A percentile compares a stretch with the other conserved stretches of the same genome.
Evolutionary conservation across 2,113 vertebrate species (phyloP).

Genomic region (Corythornis madagascariensis): DNA sequence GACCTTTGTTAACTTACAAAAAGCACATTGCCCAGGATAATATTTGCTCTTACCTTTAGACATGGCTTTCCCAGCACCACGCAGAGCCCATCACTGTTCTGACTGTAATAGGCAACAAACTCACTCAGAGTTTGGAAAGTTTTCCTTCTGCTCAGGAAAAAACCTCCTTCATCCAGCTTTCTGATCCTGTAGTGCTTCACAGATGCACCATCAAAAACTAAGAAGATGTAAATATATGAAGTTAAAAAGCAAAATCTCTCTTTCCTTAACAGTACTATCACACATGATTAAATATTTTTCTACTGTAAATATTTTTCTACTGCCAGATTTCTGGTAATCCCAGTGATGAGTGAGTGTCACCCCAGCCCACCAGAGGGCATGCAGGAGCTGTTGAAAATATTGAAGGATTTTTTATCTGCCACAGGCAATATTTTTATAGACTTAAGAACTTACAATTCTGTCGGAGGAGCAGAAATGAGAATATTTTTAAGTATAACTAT

Average conservation of each 20-base stretch:
- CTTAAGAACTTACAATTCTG: neutral
- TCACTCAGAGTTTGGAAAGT: constrained; percentile 80
- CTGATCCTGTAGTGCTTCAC: constrained; percentile 93
- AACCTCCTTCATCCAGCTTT: constrained; percentile 75
- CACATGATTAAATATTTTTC: neutral
- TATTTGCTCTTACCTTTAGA: constrained; percentile 80
- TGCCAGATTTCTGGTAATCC: no score
- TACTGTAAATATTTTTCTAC: no score
- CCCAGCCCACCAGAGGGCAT: constrained; percentile 30
- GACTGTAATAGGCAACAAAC: constrained; percentile 84
- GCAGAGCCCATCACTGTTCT: constrained; percentile 82
- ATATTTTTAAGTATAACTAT: neutral
- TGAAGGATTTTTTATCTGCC: neutral
- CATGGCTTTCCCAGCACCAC: constrained; percentile 83
- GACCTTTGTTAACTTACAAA: neutral
- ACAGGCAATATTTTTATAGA: neutral
- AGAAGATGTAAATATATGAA: constrained; percentile 32
- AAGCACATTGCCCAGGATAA: neutral
- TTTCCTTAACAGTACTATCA: neutral
- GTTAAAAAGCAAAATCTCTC: neutral
- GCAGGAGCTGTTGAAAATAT: neutral
- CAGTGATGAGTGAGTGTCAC: neutral
- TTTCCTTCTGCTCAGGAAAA: constrained; percentile 76
- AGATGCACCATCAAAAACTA: constrained; percentile 81
- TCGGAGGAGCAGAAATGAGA: neutral